phyloP scores from a whole-genome alignment of 2,797 vertebrate species.

The Macropus fuliginosus region DNA sequence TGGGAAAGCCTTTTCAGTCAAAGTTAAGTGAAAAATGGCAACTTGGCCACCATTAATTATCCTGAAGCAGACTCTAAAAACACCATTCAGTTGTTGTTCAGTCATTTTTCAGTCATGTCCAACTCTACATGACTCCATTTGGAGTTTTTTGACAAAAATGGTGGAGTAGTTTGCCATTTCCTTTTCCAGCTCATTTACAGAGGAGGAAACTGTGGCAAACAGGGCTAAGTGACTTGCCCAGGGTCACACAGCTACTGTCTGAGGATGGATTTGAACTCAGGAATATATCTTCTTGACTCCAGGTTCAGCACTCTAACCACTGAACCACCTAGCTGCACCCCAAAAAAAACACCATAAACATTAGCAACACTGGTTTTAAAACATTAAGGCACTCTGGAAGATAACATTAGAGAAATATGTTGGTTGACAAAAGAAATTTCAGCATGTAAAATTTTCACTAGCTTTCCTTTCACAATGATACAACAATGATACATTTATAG shows the following conservation, averaged over 20 bases:
- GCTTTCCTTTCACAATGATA: conserved; percentile 21
- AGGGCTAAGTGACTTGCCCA: not conserved
- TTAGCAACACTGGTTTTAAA: conserved; percentile 56
- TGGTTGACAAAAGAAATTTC: conserved; percentile 47
- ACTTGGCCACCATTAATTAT: conserved; percentile 39
- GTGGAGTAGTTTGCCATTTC: not conserved
- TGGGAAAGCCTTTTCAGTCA: not conserved
- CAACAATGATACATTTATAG: conserved; percentile 26
- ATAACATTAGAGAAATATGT: conserved; percentile 40
- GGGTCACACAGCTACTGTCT: not conserved
- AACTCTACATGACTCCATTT: not conserved
- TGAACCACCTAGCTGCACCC: not conserved
- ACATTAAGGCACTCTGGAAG: conserved; percentile 21
- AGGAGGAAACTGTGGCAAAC: not conserved
- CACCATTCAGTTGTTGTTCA: not conserved
- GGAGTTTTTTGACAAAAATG: not conserved
- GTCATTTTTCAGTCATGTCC: not conserved
- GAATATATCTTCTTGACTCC: not conserved
- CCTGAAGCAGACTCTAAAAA: conserved; percentile 50
- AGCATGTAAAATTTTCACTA: conserved; percentile 44
- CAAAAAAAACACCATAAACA: not conserved
- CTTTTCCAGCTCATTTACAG: not conserved
- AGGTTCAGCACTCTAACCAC: not conserved
- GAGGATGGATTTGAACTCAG: not conserved
- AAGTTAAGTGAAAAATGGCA: conserved; percentile 6